Evolutionary conservation across 2,113 vertebrate species (phyloP).

Genomic region (Eleginops maclovinus): DNA sequence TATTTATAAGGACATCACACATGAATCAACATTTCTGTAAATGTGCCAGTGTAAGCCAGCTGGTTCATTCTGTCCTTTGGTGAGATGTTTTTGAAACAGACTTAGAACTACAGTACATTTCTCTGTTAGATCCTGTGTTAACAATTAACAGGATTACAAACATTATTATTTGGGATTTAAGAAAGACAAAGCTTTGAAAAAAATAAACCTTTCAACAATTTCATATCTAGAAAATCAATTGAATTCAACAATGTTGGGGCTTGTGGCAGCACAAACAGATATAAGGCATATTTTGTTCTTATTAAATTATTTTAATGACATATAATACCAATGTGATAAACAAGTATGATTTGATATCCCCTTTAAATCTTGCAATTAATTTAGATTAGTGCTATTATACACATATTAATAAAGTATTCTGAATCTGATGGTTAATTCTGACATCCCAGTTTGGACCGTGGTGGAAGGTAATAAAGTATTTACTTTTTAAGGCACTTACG

Average conservation of each 20-base stretch:
- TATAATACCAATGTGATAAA: neutral
- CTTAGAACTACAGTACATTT: neutral
- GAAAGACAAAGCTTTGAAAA: neutral
- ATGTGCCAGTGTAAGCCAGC: slow-evolving; percentile 17
- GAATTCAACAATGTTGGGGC: neutral
- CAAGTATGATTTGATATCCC: neutral
- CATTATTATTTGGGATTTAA: neutral
- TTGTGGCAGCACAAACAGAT: neutral
- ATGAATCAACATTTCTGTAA: slow-evolving; percentile 22
- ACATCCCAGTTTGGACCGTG: neutral
- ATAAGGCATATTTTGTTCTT: neutral
- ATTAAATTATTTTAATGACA: too few species aligned
- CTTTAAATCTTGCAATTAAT: too few species aligned
- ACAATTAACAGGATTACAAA: neutral
- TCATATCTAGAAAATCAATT: neutral
- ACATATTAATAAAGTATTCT: neutral
- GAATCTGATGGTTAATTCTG: too few species aligned
- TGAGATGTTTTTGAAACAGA: slow-evolving; percentile 20
- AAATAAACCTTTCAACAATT: neutral
- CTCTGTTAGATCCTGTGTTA: neutral
- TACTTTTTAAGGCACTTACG: neutral
- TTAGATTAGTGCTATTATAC: neutral
- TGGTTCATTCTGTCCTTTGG: slow-evolving; percentile 18
- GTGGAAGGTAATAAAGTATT: neutral
- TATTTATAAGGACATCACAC: slow-evolving; percentile 4